Evolutionary conservation across 2,797 vertebrate genomes (phyloP), one percentile per base, ranked within the genome.

Genomic region (Halcyon leucocephala): DNA sequence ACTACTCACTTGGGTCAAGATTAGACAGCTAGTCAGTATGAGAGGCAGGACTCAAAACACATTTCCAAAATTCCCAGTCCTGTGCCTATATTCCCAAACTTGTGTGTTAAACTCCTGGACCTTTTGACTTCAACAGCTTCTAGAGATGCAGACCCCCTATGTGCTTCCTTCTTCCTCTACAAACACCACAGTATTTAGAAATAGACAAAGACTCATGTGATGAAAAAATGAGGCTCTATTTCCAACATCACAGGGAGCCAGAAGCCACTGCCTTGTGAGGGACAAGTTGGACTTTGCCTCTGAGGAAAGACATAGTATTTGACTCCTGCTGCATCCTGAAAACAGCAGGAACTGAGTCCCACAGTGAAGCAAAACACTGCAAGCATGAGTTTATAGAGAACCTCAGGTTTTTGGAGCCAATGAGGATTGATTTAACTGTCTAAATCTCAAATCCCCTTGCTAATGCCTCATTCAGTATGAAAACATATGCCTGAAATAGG

Each of bases 401-500:
- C 49, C 39, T 76, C 4, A 0, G 33, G 19, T 1, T n/a, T 91
- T 35, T 54, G n/a, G 77, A 84, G 51, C 70, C 73, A 93, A 80
- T 60, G n/a, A 91, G 67, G 90, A 84, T 58, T 42, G 77, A 91
- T 82, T 93, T 86, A 89, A 82, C 55, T 89, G 48, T 66, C 66
- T 82, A 52, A 73, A 88, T 78, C 85, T 78, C 82, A 88, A 86
- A 86, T 65, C 48, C 51, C 79, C 51, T 76, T 80, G 55, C 49
- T 85, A 89, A 90, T 83, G 82, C 52, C 61, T 86, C 77, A 80
- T 82, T 85, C 52, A 46, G 21, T 74, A 67, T 64, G 74, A 92
- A 94, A 96, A 93, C 70, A 69, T 88, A 86, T 20, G 67, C 80
- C 65, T 95, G 94, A 94, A 95, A 95, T 20, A 76, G 66, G 85